Evolutionary conservation across 2,113 vertebrate species (phyloP).

Genomic region (Pyrgilauda ruficollis): DNA sequence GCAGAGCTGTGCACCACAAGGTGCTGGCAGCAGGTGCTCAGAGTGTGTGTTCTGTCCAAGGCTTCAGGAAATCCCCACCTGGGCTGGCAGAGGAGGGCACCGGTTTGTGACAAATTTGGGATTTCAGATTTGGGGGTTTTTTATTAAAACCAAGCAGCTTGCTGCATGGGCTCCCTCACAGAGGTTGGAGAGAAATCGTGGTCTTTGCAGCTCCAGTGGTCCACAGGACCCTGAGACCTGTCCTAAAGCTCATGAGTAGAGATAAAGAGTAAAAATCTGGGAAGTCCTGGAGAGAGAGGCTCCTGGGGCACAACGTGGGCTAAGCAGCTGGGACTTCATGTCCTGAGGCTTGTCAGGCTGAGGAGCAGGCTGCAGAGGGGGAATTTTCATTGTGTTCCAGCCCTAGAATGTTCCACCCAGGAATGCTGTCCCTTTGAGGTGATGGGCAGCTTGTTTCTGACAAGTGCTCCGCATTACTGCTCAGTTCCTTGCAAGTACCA

Average conservation of each 20-base stretch:
- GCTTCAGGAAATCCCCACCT: background rate
- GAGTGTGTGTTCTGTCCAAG: accelerated
- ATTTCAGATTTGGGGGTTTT: background rate
- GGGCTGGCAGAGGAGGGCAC: background rate
- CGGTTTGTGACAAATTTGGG: background rate
- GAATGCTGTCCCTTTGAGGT: background rate
- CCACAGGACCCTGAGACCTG: background rate
- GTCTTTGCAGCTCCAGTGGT: background rate
- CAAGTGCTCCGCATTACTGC: background rate
- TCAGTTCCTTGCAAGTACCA: background rate
- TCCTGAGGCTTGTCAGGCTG: background rate
- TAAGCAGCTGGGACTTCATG: background rate
- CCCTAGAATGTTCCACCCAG: background rate
- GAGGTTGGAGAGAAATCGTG: background rate
- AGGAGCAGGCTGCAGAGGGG: background rate
- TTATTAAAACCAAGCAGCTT: background rate
- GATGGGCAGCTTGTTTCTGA: background rate
- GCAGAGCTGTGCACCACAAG: background rate
- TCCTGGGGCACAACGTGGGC: background rate
- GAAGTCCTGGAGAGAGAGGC: background rate
- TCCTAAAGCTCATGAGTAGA: background rate
- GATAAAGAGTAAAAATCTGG: background rate
- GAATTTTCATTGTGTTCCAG: background rate
- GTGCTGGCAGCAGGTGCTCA: background rate
- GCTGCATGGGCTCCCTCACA: background rate